Base-by-base conservation (phyloP, 2,888 invertebrate species). In the Sinopyrophorus schimmeli region DNA sequence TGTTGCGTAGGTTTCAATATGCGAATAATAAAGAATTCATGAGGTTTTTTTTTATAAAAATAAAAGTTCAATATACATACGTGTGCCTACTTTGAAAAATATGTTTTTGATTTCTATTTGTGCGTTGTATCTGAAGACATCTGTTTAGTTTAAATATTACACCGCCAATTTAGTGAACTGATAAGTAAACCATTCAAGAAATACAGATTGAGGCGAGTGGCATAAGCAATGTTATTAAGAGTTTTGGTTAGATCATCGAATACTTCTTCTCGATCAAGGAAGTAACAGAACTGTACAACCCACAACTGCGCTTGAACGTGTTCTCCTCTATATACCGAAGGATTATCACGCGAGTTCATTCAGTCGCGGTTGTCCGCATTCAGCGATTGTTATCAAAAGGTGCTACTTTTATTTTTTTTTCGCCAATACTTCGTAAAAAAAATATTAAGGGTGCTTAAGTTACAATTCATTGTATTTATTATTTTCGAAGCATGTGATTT, bases 321-420 rank as follows among this genome's bases (percentile, higher is more conserved):
- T 39, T 21, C 41, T 40, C 47, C 40, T 30, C 50, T 55, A 53
- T 57, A 57, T 53, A 57, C 55, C 44, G 55, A 48, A 53, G 57
- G 55, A 57, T 57, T 57, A 57, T 53, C 51, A 51, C 53, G 55
- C 53, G 53, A 46, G 44, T 57, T 57, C 57, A 57, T 57, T 57
- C 57, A 57, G 57, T 57, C 48, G 57, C 50, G 50, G 47, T 50
- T 47, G 48, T 48, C 47, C 49, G 53, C 47, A 48, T 49, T 55
- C 50, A 48, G 51, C 55, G 49, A 53, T 53, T 53, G 49, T 53
- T 52, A 48, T 42, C 48, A 44, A 51, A 49, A 47, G 53, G 55
- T 54, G 53, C 53, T 47, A 49, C 47, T 43, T 28, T n/a, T n/a
- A n/a, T n/a, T n/a, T 38, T 31, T 37, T 54, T 44, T 51, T 47